Evolutionary conservation across 2,797 vertebrate genomes (phyloP), one percentile per base, ranked within the genome.

Genomic region (Coregonus ussuriensis): DNA sequence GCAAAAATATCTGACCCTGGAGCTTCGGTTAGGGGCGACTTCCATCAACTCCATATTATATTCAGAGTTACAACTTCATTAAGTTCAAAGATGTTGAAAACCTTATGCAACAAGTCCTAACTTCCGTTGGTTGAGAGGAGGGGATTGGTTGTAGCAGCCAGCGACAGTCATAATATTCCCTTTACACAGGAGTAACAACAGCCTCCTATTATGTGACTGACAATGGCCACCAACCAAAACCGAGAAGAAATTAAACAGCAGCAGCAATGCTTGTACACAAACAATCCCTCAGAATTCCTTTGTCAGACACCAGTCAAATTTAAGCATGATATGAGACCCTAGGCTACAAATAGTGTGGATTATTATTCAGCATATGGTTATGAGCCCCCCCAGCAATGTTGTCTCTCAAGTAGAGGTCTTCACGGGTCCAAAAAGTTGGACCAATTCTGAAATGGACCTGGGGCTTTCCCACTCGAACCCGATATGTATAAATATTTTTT

Each of bases 221-320:
- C 74, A 74, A 81, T 25, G 63, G 77, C 41, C 56, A 9, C 77
- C 74, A 65, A 74, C 51, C 21, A 81, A 77, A 41, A 35, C 25
- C 74, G 4, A 31, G 18, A 56, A 47, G 68, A 5, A 62, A 15
- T 74, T 66, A 68, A 66, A 78, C 41, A 85, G 53, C 72, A 81
- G 72, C 63, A 82, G 72, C 73, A 15, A 80, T 79, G 73, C 70
- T 74, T 82, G 83, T 29, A 65, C 77, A 65, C 78, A 77, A 67
- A 77, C n/a, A 85, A 81, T 87, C 86, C 89, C 80, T 87, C 83
- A 84, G 80, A 85, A 68, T 81, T 82, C 84, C 84, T 87, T 89
- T 86, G 63, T 91, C 65, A 88, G 80, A 91, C 87, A 85, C 89
- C 76, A 89, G 70, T 87, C 88, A 91, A 89, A 87, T 84, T 51